A percentile compares a stretch with the other conserved stretches of the same genome.
These are phyloP conservation scores for Alectoris magna DNA, from an alignment of 2,797 vertebrate genomes.

Conservation along the genomic window DNA sequence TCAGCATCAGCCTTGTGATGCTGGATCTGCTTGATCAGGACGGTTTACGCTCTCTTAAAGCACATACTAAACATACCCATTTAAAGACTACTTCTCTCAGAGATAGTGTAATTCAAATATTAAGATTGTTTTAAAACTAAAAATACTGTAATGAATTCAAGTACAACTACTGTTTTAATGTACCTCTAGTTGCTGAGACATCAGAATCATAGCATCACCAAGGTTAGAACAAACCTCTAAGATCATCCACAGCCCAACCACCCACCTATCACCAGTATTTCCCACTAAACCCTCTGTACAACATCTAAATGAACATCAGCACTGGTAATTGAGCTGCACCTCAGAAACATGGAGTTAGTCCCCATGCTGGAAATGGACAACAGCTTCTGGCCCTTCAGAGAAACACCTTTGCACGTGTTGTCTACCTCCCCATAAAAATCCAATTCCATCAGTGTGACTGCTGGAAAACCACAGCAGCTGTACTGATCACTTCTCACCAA, in stretches of 20 bases:
- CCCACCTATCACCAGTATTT: too few species aligned
- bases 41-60: rapidly evolving
- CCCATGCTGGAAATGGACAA: background rate
- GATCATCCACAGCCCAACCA: too few species aligned
- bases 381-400: background rate
- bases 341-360: rapidly evolving
- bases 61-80: background rate
- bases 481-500: background rate
- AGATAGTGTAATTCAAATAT: background rate
- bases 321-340: rapidly evolving
- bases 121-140: background rate
- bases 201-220: background rate
- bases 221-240: too few species aligned
- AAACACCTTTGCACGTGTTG: background rate
- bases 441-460: background rate
- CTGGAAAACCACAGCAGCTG: background rate
- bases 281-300: too few species aligned
- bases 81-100: too few species aligned
- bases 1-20: rapidly evolving
- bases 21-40: background rate
- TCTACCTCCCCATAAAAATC: too few species aligned
- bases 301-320: too few species aligned
- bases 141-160: rapidly evolving
- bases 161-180: background rate
- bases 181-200: background rate